Base-by-base conservation (phyloP, 2,888 invertebrate genomes). In the Erebia palarica region DNA sequence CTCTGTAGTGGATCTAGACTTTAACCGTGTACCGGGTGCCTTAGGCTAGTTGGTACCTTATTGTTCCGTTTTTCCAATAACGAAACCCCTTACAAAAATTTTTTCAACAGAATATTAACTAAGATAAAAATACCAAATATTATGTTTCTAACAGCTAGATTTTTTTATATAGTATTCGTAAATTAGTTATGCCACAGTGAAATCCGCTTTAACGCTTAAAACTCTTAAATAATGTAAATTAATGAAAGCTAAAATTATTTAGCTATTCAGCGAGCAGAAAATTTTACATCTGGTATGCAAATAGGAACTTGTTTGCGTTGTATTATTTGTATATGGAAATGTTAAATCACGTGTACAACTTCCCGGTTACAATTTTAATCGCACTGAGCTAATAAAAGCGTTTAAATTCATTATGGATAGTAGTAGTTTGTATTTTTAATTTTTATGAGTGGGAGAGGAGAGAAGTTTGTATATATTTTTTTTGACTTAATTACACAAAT, bases 241-340 rank as follows among this genome's bases (percentile, higher is more conserved):
- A 55, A 53, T 55, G 16, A 0, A 18, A 55, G 21, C 11, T 11
- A 10, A 59, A 67, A 65, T 65, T 51, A 53, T 65, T 65, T 42
- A 21, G 60, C n/a, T 51, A 9, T 47, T 59, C 65, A 64, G 64
- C 16, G 53, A 47, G 47, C 47, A 47, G 47, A 47, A 47, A 65
- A 70, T 65, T 70, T 65, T 51, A 49, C 69, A 65, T 65, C 59
- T 65, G 65, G 21, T 70, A 65, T 70, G 65, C 70, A 65, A 70
- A 70, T 70, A 0, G 14, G 14, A 14, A 21, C 51, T 59, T 21
- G 60, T 58, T 65, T 44, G 51, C 51, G 44, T 13, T 59, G 42
- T 59, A 65, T 27, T n/a, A 70, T 65, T 70, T 65, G 65, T 65
- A 65, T 65, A 70, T 13, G 53, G 42, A 36, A 55, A 3, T 66